Conservation (phyloP, 2,888 invertebrate genomes). For the Brachycybe producta region DNA sequence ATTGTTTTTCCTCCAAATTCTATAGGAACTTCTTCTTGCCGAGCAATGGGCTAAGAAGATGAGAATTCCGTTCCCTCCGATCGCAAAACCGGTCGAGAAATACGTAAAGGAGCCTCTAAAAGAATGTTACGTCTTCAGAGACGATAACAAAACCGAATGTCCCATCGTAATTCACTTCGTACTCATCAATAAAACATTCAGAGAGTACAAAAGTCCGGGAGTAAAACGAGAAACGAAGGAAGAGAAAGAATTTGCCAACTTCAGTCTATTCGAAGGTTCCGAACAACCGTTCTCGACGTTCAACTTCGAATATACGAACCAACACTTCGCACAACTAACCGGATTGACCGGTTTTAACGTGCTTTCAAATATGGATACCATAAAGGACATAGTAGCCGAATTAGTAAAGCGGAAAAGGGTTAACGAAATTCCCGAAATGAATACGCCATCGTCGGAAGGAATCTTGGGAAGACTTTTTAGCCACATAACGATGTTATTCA, state of each 20-base stretch:
- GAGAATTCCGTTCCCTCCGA: slow-evolving; percentile 36
- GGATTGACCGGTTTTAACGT: slow-evolving; percentile 37
- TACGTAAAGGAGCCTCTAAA: slow-evolving; percentile 31
- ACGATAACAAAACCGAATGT: slow-evolving; percentile 32
- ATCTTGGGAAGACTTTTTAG: background rate
- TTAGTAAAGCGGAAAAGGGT: slow-evolving; percentile 25
- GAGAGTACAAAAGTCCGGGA: slow-evolving; percentile 33
- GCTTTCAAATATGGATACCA: slow-evolving; percentile 29
- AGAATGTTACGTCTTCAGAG: slow-evolving; percentile 36
- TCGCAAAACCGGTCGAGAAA: slow-evolving; percentile 29
- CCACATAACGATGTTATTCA: too few species aligned
- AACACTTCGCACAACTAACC: slow-evolving; percentile 34
- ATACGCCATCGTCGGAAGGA: background rate
- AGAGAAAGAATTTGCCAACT: slow-evolving; percentile 35
- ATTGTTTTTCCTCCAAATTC: too few species aligned
- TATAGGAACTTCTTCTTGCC: slow-evolving; percentile 34
- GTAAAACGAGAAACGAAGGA: slow-evolving; percentile 32
- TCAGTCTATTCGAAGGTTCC: slow-evolving; percentile 35
- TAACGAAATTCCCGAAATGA: background rate
- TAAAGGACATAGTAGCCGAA: slow-evolving; percentile 30
- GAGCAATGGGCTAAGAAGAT: slow-evolving; percentile 37
- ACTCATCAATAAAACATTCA: slow-evolving; percentile 35
- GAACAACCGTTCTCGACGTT: slow-evolving; percentile 35
- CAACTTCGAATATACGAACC: slow-evolving; percentile 35
- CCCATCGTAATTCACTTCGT: slow-evolving; percentile 37